Base-by-base conservation (phyloP, 2,113 vertebrate genomes). In the Chunga burmeisteri region DNA sequence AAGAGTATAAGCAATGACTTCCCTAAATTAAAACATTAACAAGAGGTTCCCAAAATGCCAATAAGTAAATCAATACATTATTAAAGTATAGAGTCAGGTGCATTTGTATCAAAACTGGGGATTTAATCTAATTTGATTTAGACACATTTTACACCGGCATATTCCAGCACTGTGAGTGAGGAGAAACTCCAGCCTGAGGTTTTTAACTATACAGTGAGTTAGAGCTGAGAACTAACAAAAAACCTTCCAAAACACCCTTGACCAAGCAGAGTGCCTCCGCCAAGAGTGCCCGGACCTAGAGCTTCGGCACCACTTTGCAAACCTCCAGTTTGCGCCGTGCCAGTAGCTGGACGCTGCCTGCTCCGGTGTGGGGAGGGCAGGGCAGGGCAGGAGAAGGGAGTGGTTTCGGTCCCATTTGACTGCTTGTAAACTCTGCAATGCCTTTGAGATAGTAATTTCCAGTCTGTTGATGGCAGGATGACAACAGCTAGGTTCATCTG, bases 401-500 rank as follows among this genome's bases (percentile, higher is more conserved):
- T 55, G 86, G 88, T 49, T 96, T 93, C 0, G 0, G 73, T 67
- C 73, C 70, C 19, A 1, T 68, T 46, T 47, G 52, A 40, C 61
- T 61, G 32, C 79, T 71, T 81, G 59, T 66, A 77, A 94, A 90
- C 70, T 72, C 81, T 32, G 72, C 47, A 38, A 1, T 25, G 46
- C 72, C 65, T 91, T 59, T 3, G 7, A 68, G 49, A 81, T 11
- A 84, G 87, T 62, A 10, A 72, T 83, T 96, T 81, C 52, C 87
- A 88, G 70, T 21, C 61, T 95, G 56, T 49, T 92, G 88, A 85
- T 88, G 63, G 89, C 82, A 7, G 7, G 78, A 73, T 90, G 90
- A 91, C 92, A 95, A 81, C 91, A 90, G 83, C 38, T 49, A 90
- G 80, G 94, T 79, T 92, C 91, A 92, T 87, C 72, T 77, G 68